phyloP scores from a whole-genome alignment of 2,113 vertebrate species.

The Brachyhypopomus gauderio region DNA sequence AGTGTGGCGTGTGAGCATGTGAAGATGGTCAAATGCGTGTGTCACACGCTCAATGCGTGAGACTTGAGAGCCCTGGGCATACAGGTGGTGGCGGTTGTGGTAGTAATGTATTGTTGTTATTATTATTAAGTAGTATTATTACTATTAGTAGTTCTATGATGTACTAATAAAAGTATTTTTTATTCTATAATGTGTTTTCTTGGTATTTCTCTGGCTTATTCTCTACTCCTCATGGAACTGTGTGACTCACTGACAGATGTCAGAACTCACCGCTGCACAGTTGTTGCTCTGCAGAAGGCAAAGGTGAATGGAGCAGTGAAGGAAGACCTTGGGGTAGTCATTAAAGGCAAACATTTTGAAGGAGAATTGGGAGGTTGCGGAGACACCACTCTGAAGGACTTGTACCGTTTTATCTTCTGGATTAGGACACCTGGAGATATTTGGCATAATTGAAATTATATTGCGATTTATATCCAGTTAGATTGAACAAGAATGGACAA shows the following conservation, averaged over 20 bases:
- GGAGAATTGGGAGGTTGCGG: slow-evolving; percentile 64
- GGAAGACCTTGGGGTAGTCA: slow-evolving; percentile 41
- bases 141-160: too few relatives aligned
- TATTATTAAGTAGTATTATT: too few relatives aligned
- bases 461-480: too few relatives aligned
- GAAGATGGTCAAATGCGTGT: too few relatives aligned
- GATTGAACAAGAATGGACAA: too few relatives aligned
- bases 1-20: too few relatives aligned
- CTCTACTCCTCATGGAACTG: not conserved
- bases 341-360: slow-evolving; percentile 63
- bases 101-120: too few relatives aligned
- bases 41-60: too few relatives aligned
- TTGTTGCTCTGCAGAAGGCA: slow-evolving; percentile 54
- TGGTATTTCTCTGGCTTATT: too few relatives aligned
- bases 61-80: too few relatives aligned
- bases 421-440: slow-evolving; percentile 74
- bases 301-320: slow-evolving; percentile 66
- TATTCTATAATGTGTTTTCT: not conserved
- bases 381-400: slow-evolving; percentile 63
- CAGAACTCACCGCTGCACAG: slow-evolving; percentile 61
- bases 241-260: not conserved
- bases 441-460: not conserved
- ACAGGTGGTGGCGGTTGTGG: too few relatives aligned
- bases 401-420: slow-evolving; percentile 59
- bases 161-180: too few relatives aligned